Percentiles rank a stretch among this genome's conserved stretches.
phyloP scores from a whole-genome alignment of 2,113 vertebrate species.

The Apodemus speciosus region DNA sequence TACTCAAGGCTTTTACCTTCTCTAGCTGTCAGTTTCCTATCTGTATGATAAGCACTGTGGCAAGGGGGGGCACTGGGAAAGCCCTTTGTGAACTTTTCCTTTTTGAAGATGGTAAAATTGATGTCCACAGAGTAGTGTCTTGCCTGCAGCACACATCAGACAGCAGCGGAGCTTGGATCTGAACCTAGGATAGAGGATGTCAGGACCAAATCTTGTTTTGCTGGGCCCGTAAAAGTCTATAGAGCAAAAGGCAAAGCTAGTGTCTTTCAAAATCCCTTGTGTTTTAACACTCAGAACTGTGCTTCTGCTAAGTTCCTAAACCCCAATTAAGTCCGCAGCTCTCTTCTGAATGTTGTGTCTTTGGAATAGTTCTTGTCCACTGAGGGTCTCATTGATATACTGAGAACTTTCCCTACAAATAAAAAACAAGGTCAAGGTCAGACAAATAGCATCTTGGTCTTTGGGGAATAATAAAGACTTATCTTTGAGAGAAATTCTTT shows the following conservation, averaged over 20 bases:
- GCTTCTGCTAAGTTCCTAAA: not conserved
- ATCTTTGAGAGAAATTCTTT: not conserved
- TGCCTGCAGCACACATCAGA: not conserved
- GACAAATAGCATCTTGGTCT: not conserved
- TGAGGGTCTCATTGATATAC: not conserved
- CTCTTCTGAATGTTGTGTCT: not conserved
- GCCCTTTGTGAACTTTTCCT: not conserved
- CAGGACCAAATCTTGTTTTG: not conserved
- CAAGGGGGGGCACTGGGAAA: not conserved
- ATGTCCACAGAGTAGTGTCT: not conserved
- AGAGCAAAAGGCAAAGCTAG: not conserved
- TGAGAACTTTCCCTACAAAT: not conserved
- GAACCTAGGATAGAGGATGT: not conserved
- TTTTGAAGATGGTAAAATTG: slow-evolving; percentile 5
- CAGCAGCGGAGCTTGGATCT: not conserved
- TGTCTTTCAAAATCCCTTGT: not conserved
- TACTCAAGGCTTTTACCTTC: not conserved
- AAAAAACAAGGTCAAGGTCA: not conserved
- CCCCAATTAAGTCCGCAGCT: not conserved
- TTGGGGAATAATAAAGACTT: not conserved
- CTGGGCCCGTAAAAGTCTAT: not conserved
- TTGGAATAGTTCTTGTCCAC: not conserved
- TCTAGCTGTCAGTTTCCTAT: not conserved
- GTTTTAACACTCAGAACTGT: not conserved
- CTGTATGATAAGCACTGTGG: not conserved